A percentile compares a stretch with the other conserved stretches of the same genome.
These are phyloP conservation scores for Dysidea cf. avara DNA, from an alignment of 37 sponge, comb jelly and placozoan species.

Conservation along the genomic window DNA sequence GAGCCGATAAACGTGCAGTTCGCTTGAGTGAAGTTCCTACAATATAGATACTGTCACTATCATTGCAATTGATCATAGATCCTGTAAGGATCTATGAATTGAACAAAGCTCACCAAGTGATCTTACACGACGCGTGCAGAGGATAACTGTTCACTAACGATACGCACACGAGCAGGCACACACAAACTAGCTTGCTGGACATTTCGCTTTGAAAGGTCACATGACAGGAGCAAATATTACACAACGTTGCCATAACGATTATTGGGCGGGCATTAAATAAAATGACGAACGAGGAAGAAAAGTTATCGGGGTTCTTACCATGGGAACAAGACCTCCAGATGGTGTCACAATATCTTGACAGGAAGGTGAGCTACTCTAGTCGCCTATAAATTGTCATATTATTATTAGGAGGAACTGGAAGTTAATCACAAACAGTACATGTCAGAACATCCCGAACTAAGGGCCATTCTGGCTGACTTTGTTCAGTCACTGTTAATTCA, in stretches of 20 bases:
- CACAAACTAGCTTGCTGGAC: no score
- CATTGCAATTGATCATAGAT: no score
- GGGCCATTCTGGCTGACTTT: constrained; percentile 91
- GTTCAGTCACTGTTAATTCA: constrained; percentile 85
- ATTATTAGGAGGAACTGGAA: constrained; percentile 84
- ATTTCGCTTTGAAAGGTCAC: not conserved
- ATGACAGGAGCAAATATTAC: not conserved
- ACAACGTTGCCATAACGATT: constrained; percentile 3
- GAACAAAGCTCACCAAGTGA: constrained; percentile 73
- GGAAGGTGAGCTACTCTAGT: constrained; percentile 54
- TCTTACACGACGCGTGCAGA: constrained; percentile 76
- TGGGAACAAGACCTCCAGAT: constrained; percentile 96
- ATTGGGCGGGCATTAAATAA: no score
- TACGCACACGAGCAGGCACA: no score
- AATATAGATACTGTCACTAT: no score
- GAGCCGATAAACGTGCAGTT: constrained; percentile 30
- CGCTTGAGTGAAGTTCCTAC: no score
- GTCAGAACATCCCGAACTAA: constrained; percentile 78
- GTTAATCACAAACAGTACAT: constrained; percentile 74
- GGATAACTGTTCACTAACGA: no score
- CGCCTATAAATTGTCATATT: not conserved
- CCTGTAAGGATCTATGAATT: no score
- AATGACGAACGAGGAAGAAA: constrained; percentile 22
- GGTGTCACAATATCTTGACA: constrained; percentile 85
- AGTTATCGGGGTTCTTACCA: constrained; percentile 72